Percentiles rank a stretch among this genome's conserved stretches.
phyloP scores from a whole-genome alignment of 2,113 vertebrate species.

The Psephotus haematonotus region DNA sequence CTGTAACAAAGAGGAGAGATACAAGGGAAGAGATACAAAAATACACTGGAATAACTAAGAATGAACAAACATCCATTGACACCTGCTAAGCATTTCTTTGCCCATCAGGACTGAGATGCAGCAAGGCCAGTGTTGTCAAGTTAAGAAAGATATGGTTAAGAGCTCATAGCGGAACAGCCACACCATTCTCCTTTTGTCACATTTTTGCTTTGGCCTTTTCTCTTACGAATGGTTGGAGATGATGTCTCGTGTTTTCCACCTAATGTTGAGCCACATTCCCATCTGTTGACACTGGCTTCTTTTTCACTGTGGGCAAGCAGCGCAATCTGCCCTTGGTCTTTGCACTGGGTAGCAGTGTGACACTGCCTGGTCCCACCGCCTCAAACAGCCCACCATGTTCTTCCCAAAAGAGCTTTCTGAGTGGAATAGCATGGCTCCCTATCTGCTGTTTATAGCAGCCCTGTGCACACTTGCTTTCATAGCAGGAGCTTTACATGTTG shows the following conservation, averaged over 20 bases:
- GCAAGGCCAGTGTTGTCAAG: neutral
- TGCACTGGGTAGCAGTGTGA: neutral
- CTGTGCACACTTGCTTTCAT: neutral
- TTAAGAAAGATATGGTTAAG: neutral
- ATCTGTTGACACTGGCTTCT: neutral
- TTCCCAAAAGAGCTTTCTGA: neutral
- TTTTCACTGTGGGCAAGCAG: neutral
- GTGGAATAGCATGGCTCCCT: fast-evolving
- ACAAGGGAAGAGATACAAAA: neutral
- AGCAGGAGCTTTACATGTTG: neutral
- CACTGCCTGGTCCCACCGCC: neutral
- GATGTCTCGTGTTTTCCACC: neutral
- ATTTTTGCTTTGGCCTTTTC: neutral
- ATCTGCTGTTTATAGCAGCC: neutral
- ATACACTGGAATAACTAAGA: neutral
- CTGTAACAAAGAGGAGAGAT: neutral
- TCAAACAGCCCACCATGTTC: neutral
- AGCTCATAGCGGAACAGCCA: neutral
- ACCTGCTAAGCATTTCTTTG: neutral
- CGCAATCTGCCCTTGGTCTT: neutral
- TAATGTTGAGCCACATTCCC: neutral
- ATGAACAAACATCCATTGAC: neutral
- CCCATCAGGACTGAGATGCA: neutral
- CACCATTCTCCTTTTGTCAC: neutral
- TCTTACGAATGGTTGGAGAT: neutral